Evolutionary conservation across 2,888 invertebrate genomes (phyloP).

Genomic region (Drosophila yooni): DNA sequence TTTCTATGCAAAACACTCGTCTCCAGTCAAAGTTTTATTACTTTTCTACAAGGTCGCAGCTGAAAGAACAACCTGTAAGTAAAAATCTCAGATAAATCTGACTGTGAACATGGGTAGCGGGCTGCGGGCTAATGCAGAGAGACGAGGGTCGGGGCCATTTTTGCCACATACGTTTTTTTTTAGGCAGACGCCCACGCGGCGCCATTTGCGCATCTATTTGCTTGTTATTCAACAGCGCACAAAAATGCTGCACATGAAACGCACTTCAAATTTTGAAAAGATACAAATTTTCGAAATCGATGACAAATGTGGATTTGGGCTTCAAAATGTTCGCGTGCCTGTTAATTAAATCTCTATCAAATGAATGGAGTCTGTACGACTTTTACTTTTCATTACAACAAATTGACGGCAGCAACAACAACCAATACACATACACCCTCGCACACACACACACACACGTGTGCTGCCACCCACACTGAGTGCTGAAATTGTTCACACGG

Average conservation of each 20-base stretch:
- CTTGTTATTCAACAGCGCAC: slow-evolving; percentile 64
- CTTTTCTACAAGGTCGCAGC: slow-evolving; percentile 46
- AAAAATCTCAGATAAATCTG: slow-evolving; percentile 52
- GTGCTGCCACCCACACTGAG: slow-evolving; percentile 35
- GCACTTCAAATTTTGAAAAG: slow-evolving; percentile 10
- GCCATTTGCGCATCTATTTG: slow-evolving; percentile 61
- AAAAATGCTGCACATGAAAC: slow-evolving; percentile 26
- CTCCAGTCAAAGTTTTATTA: slow-evolving; percentile 46
- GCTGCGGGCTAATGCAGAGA: neutral
- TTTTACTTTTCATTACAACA: slow-evolving; percentile 54
- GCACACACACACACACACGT: slow-evolving; percentile 12
- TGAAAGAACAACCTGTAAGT: slow-evolving; percentile 72
- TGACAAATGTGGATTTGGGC: neutral
- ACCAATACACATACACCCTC: slow-evolving; percentile 18
- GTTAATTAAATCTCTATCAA: slow-evolving; percentile 51
- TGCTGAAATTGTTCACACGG: slow-evolving; percentile 30
- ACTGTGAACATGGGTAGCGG: neutral
- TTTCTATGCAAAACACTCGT: slow-evolving; percentile 37
- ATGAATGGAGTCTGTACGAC: slow-evolving; percentile 44
- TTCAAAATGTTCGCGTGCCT: neutral
- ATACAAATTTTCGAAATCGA: neutral
- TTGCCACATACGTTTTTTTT: slow-evolving; percentile 52
- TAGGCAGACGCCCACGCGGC: slow-evolving; percentile 75
- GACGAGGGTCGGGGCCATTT: slow-evolving; percentile 7
- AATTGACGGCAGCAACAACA: slow-evolving; percentile 26